phyloP scores from a whole-genome alignment of 2,888 invertebrate genomes.

The Mimachlamys varia region DNA sequence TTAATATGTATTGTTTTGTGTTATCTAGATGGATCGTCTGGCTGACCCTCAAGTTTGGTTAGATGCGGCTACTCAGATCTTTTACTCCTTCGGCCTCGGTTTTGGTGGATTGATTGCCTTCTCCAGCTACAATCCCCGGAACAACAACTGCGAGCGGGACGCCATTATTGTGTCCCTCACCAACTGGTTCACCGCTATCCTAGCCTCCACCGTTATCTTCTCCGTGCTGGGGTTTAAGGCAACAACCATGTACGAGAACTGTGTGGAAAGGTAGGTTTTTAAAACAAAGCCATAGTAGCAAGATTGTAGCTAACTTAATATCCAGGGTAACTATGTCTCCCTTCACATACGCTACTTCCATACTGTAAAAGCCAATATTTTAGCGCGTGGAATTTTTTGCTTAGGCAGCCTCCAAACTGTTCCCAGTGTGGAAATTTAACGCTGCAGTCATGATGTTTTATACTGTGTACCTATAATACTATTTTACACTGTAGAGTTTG shows the following conservation, averaged over 20 bases:
- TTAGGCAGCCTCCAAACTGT: too few relatives aligned
- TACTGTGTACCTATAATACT: too few relatives aligned
- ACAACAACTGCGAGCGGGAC: slow-evolving; percentile 96
- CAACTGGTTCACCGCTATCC: slow-evolving; percentile 96
- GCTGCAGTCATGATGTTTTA: too few relatives aligned
- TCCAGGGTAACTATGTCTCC: too few relatives aligned
- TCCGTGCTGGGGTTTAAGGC: slow-evolving; percentile 98
- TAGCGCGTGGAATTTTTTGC: too few relatives aligned
- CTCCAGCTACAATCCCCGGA: slow-evolving; percentile 96
- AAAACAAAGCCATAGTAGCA: neutral
- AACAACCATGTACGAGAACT: slow-evolving; percentile 80
- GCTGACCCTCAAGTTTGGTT: slow-evolving; percentile 95
- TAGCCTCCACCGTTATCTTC: slow-evolving; percentile 97
- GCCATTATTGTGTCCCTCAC: slow-evolving; percentile 95
- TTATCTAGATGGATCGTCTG: slow-evolving; percentile 89
- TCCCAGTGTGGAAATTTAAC: too few relatives aligned
- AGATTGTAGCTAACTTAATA: too few relatives aligned
- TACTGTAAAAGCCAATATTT: too few relatives aligned
- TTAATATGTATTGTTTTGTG: slow-evolving; percentile 56
- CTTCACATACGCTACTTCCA: too few relatives aligned
- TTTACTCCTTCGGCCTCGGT: slow-evolving; percentile 96
- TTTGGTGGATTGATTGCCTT: slow-evolving; percentile 98
- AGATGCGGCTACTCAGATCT: slow-evolving; percentile 98
- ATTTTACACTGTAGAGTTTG: too few relatives aligned
- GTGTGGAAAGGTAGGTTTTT: slow-evolving; percentile 69